A percentile compares a stretch with the other conserved stretches of the same genome.
phyloP scores from a whole-genome alignment of 2,797 vertebrate genomes.

The Halcyon leucocephala region DNA sequence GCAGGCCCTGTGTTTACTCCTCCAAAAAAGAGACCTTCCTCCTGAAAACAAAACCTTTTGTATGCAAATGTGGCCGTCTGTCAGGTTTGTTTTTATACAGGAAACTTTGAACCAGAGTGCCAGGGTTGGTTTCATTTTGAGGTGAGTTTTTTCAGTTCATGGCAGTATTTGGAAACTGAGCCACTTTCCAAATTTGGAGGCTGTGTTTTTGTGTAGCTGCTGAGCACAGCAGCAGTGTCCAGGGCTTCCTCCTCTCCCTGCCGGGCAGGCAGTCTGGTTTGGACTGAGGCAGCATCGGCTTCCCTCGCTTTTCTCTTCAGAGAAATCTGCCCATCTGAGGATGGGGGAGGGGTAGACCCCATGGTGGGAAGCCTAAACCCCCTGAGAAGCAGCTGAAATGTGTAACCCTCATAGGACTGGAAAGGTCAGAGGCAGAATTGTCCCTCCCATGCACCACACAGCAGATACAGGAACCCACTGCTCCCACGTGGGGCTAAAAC shows the following conservation, averaged over 20 bases:
- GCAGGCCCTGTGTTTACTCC: slow-evolving; percentile 29
- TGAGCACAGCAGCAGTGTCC: not conserved
- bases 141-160: not conserved
- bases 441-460: rapidly evolving
- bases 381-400: not conserved
- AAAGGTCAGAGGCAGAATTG: not conserved
- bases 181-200: not conserved
- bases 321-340: rapidly evolving
- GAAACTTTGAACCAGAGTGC: slow-evolving; percentile 5
- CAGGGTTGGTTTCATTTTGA: not conserved
- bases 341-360: rapidly evolving
- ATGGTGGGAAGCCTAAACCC: not conserved
- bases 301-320: not conserved
- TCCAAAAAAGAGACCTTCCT: slow-evolving; percentile 25
- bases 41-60: slow-evolving; percentile 25
- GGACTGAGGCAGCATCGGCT: not conserved
- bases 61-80: not conserved
- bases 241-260: not conserved
- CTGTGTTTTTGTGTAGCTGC: not conserved
- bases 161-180: not conserved
- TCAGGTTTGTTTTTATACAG: slow-evolving; percentile 19
- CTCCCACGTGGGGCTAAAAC: rapidly evolving
- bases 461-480: rapidly evolving
- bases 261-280: not conserved
- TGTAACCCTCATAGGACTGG: not conserved